Evolutionary conservation across 2,888 invertebrate genomes (phyloP).

Genomic region (Ceraclea dissimilis): DNA sequence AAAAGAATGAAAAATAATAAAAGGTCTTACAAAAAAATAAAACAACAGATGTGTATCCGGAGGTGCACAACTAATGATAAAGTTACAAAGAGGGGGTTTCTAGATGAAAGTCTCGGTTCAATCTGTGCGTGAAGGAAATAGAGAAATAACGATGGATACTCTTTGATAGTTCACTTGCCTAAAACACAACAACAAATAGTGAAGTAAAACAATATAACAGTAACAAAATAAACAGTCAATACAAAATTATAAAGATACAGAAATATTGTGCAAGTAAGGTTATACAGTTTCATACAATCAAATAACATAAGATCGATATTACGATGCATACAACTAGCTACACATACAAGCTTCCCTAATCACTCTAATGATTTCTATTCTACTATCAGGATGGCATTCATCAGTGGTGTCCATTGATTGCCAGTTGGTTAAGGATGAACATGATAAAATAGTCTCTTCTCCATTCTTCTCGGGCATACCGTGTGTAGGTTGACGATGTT

Average conservation of each 20-base stretch:
- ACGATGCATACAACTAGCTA: too few species aligned
- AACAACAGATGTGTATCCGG: slow-evolving; percentile 4
- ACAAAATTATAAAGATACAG: slow-evolving; percentile 39
- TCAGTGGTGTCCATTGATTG: too few species aligned
- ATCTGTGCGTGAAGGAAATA: slow-evolving; percentile 18
- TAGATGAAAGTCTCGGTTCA: slow-evolving; percentile 17
- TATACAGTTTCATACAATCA: too few species aligned
- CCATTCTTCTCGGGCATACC: too few species aligned
- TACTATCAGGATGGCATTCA: too few species aligned
- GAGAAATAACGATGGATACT: slow-evolving; percentile 24
- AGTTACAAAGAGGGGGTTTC: slow-evolving; percentile 14
- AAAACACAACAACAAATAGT: slow-evolving; percentile 23
- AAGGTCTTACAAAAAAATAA: slow-evolving; percentile 21
- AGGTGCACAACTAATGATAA: slow-evolving; percentile 1
- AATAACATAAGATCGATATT: too few species aligned
- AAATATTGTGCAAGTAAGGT: too few species aligned
- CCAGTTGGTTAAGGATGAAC: too few species aligned
- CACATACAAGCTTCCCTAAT: too few species aligned
- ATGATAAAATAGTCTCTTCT: too few species aligned
- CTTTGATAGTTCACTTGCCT: slow-evolving; percentile 24
- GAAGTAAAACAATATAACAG: slow-evolving; percentile 2
- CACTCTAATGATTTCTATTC: too few species aligned
- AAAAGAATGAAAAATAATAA: slow-evolving; percentile 14
- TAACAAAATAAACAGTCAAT: slow-evolving; percentile 28
- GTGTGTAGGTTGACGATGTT: too few species aligned